phyloP scores from a whole-genome alignment of 2,797 vertebrate species.

The Acestrorhynchus altus region DNA sequence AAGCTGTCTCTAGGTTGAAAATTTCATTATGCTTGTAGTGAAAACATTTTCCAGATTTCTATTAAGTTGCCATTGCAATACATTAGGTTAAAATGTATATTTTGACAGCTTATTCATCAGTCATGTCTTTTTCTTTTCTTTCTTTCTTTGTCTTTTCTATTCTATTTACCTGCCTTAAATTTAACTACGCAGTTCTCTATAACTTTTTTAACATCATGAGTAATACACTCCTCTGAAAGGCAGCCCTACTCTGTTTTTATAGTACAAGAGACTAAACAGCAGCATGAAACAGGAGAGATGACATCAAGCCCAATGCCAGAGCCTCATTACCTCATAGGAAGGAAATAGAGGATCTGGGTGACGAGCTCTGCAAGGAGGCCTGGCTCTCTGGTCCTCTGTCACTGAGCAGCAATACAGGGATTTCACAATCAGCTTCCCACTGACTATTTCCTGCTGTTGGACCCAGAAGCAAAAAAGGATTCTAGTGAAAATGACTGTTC shows the following conservation, averaged over 20 bases:
- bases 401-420: conserved; percentile 33
- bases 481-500: conserved; percentile 41
- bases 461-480: conserved; percentile 22
- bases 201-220: neutral
- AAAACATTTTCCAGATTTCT: too few species aligned
- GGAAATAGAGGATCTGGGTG: conserved; percentile 59
- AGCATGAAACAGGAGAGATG: conserved; percentile 56
- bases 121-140: too few species aligned
- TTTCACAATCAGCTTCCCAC: conserved; percentile 33
- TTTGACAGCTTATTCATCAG: neutral
- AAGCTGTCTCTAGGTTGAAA: too few species aligned
- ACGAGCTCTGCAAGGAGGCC: conserved; percentile 39
- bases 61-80: too few species aligned
- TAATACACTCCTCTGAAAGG: neutral
- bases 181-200: neutral
- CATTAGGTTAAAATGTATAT: neutral
- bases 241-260: conserved; percentile 14
- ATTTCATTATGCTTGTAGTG: too few species aligned
- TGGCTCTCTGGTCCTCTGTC: conserved; percentile 46
- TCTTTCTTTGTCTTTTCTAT: neutral
- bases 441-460: conserved; percentile 45
- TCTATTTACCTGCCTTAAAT: too few species aligned
- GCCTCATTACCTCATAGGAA: conserved; percentile 66
- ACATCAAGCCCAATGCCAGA: conserved; percentile 61
- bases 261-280: conserved; percentile 45